Base-by-base conservation (phyloP, 2,888 invertebrate genomes). In the Philonicus albiceps region DNA sequence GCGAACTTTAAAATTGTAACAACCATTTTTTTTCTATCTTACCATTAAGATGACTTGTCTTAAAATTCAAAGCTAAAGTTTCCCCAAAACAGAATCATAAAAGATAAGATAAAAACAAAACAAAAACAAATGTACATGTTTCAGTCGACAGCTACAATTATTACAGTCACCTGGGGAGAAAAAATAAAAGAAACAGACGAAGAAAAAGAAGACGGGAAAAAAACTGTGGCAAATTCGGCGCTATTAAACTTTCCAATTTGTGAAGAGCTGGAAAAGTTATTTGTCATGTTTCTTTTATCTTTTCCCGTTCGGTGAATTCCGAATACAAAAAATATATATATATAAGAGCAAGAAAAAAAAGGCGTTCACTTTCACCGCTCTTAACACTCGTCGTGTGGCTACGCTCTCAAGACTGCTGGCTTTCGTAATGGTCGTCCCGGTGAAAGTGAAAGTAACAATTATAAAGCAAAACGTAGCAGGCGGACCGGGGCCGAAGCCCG, bases 371-470 rank as follows among this genome's bases (percentile, higher is more conserved):
- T 76, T 76, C 76, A 76, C 76, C 76, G 40, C 76, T 22, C 76
- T 76, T 43, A 40, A 40, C 74, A 74, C 31, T 64, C 64, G 13
- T 19, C 27, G 27, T 37, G 40, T 76, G 76, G 27, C 76, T 22
- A 43, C 13, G 27, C 40, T 40, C 76, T 34, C n/a, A 43, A 76
- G 40, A 19, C 40, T n/a, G 43, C 16, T 43, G 40, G 76, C 76
- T 76, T 76, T 76, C 76, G 43, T 76, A 40, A 37, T 27, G 76
- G 37, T 40, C 76, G 76, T 34, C 31, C 74, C 37, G 76, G 76
- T 76, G 76, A 76, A 76, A 76, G 76, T 76, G 76, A 76, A 76
- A 76, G 76, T 76, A 74, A 31, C 31, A 34, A 76, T 76, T 37
- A 76, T 37, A 76, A 22, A 64, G 27, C 64, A 27, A 73, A 27